Conservation (phyloP, 1,140 invertebrate genomes). For the Hyphantria cunea region DNA sequence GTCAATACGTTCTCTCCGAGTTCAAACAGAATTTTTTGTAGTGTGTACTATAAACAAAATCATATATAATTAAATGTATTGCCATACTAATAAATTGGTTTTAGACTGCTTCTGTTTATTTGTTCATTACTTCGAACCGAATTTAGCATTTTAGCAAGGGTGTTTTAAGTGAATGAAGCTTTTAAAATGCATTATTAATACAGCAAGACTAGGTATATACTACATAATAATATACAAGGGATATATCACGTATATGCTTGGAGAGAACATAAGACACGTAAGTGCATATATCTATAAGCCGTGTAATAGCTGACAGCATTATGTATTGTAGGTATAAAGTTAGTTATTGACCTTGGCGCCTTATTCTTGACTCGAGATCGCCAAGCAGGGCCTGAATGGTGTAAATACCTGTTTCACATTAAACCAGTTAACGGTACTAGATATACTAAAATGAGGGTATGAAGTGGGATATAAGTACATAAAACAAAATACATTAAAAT, state of each 20-base stretch:
- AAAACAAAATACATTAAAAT: too few relatives aligned
- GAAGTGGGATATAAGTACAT: not conserved
- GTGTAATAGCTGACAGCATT: slow-evolving; percentile 35
- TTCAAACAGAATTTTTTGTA: not conserved
- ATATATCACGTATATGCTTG: too few relatives aligned
- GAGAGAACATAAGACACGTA: slow-evolving; percentile 40
- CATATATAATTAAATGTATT: not conserved
- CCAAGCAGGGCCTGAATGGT: slow-evolving; percentile 77
- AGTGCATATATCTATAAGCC: slow-evolving; percentile 59
- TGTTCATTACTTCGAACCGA: too few relatives aligned
- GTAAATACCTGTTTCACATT: slow-evolving; percentile 77
- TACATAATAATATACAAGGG: too few relatives aligned
- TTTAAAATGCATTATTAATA: not conserved
- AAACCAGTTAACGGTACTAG: slow-evolving; percentile 71
- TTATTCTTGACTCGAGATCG: slow-evolving; percentile 78
- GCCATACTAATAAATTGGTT: not conserved
- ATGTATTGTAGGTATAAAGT: slow-evolving; percentile 14
- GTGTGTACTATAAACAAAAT: not conserved
- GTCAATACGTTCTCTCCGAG: slow-evolving; percentile 25
- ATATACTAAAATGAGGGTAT: slow-evolving; percentile 26
- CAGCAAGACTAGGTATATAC: not conserved
- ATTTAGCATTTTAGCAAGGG: too few relatives aligned
- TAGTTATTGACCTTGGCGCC: slow-evolving; percentile 59
- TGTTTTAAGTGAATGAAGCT: not conserved
- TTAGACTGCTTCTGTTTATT: too few relatives aligned